phyloP scores from a whole-genome alignment of 1,140 invertebrate genomes.

The Caenorhabditis tropicalis region DNA sequence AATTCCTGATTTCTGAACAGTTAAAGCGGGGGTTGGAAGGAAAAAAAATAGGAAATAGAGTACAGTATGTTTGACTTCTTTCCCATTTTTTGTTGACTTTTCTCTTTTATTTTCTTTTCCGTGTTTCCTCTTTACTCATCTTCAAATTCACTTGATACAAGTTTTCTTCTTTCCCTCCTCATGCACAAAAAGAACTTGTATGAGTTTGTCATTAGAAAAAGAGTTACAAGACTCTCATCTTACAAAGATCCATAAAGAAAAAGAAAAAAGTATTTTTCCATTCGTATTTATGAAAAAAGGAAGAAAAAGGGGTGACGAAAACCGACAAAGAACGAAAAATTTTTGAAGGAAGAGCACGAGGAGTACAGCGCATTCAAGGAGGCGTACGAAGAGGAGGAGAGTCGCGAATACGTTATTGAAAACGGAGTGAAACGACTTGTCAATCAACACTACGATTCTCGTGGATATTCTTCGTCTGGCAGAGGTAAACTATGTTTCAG shows the following conservation, averaged over 20 bases:
- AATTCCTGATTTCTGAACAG: not conserved
- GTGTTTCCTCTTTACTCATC: conserved; percentile 24
- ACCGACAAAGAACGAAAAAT: not conserved
- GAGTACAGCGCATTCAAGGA: conserved; percentile 37
- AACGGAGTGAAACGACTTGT: conserved; percentile 41
- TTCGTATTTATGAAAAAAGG: not conserved
- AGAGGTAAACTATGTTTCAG: not conserved
- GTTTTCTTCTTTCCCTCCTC: not conserved
- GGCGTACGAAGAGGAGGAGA: conserved; percentile 46
- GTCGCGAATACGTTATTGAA: conserved; percentile 42
- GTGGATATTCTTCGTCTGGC: conserved; percentile 38
- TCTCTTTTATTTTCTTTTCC: conserved; percentile 16
- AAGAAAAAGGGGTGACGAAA: not conserved
- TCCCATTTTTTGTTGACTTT: not conserved
- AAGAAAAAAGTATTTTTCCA: not conserved
- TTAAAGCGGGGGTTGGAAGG: not conserved
- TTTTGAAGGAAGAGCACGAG: conserved; percentile 40
- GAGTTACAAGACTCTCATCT: not conserved
- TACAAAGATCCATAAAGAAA: not conserved
- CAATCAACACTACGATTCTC: conserved; percentile 42
- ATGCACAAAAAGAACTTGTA: conserved; percentile 1
- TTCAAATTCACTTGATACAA: not conserved
- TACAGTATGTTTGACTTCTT: conserved; percentile 28
- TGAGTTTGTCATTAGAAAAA: conserved; percentile 11
- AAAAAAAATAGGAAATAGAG: not conserved